Evolutionary conservation across 2,113 vertebrate species (phyloP).

Genomic region (Tenrec ecaudatus): DNA sequence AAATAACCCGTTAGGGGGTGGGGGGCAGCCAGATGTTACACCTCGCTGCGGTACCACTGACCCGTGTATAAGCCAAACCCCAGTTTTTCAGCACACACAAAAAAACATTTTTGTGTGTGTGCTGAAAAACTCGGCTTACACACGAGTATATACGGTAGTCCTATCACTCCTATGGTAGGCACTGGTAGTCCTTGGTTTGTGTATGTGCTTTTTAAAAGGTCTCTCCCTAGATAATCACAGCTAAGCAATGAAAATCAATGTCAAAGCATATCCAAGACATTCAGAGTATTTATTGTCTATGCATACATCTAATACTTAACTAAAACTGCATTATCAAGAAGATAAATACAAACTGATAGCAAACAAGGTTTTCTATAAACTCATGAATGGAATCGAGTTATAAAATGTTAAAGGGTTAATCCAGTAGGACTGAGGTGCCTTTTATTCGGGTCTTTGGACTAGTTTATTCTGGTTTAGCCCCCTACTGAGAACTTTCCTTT

Average conservation of each 20-base stretch:
- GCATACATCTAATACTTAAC: neutral
- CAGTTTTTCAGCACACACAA: too few species aligned
- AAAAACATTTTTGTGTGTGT: too few species aligned
- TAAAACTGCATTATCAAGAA: constrained; percentile 2
- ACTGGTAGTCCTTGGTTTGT: constrained; percentile 62
- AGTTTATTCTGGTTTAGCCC: neutral
- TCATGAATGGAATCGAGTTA: neutral
- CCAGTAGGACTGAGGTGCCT: neutral
- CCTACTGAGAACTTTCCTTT: too few species aligned
- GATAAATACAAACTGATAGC: constrained; percentile 2
- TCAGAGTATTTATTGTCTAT: constrained; percentile 53
- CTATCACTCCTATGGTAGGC: neutral
- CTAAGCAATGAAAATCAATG: constrained; percentile 74
- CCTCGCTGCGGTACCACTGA: too few species aligned
- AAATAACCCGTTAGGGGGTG: too few species aligned
- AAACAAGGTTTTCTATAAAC: neutral
- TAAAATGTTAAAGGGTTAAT: neutral
- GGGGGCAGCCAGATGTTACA: too few species aligned
- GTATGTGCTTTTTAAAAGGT: neutral
- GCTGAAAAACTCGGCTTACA: too few species aligned
- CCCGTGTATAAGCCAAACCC: too few species aligned
- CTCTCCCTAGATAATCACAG: constrained; percentile 69
- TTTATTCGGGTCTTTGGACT: neutral
- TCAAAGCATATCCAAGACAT: constrained; percentile 57
- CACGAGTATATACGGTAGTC: too few species aligned